Evolutionary conservation across 2,888 invertebrate genomes (phyloP).

Genomic region (Timema cristinae): DNA sequence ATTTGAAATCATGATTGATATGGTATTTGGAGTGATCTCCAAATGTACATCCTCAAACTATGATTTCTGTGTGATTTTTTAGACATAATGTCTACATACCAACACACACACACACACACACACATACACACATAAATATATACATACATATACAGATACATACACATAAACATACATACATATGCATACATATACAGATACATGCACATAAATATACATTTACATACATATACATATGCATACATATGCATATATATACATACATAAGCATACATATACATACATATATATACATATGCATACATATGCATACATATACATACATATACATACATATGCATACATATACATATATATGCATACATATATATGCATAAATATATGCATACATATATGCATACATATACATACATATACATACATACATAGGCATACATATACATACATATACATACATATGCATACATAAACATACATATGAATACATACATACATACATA

Average conservation of each 20-base stretch:
- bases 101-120: too few species aligned
- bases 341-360: slow-evolving; percentile 7
- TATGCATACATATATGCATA: background rate
- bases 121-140: background rate
- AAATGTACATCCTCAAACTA: too few species aligned
- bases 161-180: background rate
- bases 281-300: background rate
- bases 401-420: background rate
- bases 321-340: slow-evolving; percentile 1
- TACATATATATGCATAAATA: slow-evolving; percentile 4
- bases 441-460: too few species aligned
- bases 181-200: background rate
- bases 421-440: background rate
- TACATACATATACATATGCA: background rate
- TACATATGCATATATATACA: background rate
- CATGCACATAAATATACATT: background rate
- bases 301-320: background rate
- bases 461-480: too few species aligned
- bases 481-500: too few species aligned
- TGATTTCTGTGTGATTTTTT: too few species aligned
- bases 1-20: too few species aligned
- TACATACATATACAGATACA: background rate
- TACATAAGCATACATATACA: background rate
- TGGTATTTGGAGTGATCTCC: too few species aligned
- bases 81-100: too few species aligned